phyloP scores from a whole-genome alignment of 2,888 invertebrate genomes.

The Mechanitis mazaeus region DNA sequence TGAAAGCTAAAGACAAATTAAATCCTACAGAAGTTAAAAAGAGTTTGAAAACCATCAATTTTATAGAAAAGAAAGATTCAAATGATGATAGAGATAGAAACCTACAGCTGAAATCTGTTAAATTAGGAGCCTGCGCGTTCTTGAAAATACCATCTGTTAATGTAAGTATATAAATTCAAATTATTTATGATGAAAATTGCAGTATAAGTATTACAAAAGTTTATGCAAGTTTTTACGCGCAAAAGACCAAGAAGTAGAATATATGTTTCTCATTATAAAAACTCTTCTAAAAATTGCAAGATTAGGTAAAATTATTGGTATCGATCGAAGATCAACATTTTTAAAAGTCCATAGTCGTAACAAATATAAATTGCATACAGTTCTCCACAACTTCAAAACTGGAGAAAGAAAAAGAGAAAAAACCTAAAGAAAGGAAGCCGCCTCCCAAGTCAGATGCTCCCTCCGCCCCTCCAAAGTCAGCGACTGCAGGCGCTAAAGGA shows the following conservation, averaged over 20 bases:
- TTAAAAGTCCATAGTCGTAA: not conserved
- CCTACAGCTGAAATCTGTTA: conserved; percentile 14
- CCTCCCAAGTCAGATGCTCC: conserved; percentile 10
- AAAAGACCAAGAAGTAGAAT: too few relatives aligned
- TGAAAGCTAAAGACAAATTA: not conserved
- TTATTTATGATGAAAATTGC: too few relatives aligned
- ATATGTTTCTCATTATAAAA: too few relatives aligned
- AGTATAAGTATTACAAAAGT: too few relatives aligned
- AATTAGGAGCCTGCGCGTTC: conserved; percentile 28
- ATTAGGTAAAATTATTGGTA: too few relatives aligned
- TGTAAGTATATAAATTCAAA: conserved; percentile 17
- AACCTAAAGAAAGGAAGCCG: conserved; percentile 5
- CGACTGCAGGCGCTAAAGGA: conserved; percentile 42
- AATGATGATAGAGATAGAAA: conserved; percentile 9
- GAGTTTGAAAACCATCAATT: not conserved
- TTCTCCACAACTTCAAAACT: conserved; percentile 3
- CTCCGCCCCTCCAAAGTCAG: conserved; percentile 33
- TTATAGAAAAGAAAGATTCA: conserved; percentile 11
- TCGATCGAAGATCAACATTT: too few relatives aligned
- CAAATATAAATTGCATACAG: not conserved
- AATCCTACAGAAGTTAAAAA: not conserved
- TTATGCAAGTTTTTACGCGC: too few relatives aligned
- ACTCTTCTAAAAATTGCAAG: too few relatives aligned
- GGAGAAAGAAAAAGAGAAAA: conserved; percentile 9
- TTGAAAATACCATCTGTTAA: conserved; percentile 21